Evolutionary conservation across 2,888 invertebrate genomes (phyloP), one percentile per base, ranked within the genome.

Genomic region (Drosophila prostipennis): DNA sequence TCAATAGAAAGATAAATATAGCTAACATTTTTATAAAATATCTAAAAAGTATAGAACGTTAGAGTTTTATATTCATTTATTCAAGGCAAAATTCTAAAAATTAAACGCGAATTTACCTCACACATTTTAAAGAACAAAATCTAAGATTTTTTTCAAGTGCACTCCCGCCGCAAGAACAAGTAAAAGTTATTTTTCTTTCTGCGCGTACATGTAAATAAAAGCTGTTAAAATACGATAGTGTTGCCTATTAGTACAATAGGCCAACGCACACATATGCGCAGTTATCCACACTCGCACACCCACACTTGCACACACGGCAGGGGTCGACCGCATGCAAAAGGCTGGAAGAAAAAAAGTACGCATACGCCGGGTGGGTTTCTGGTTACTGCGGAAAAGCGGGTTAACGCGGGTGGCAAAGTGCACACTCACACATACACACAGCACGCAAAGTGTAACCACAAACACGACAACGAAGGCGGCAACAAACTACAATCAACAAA

Each of bases 221-320:
- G 77, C 85, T 89, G 89, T 89, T 85, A 87, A 85, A 89, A 85
- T 85, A 81, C 80, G 85, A 85, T 89, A 89, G 87, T 85, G 79
- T 70, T 85, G 85, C 85, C 84, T 87, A 89, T 85, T 85, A 85
- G 84, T 79, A 85, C 89, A 87, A 85, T 79, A 87, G 77, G 60
- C 59, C 58, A 57, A 49, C 49, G 51, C 42, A 64, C 40, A 72
- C 59, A 43, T 53, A 51, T 56, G 63, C 56, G 52, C 53, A 48
- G 37, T 37, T 39, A 69, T 56, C 51, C 42, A 36, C 57, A 56
- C 55, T 37, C 46, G 14, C 16, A n/a, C 23, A 29, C 37, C 13
- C 26, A 78, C 74, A 71, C 75, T 10, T 10, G 13, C 23, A 40
- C 40, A 80, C 67, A 83, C 72, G 84, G 71, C 63, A 67, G 48